Evolutionary conservation across 2,113 vertebrate species (phyloP).

Genomic region (Trematomus loennbergii): DNA sequence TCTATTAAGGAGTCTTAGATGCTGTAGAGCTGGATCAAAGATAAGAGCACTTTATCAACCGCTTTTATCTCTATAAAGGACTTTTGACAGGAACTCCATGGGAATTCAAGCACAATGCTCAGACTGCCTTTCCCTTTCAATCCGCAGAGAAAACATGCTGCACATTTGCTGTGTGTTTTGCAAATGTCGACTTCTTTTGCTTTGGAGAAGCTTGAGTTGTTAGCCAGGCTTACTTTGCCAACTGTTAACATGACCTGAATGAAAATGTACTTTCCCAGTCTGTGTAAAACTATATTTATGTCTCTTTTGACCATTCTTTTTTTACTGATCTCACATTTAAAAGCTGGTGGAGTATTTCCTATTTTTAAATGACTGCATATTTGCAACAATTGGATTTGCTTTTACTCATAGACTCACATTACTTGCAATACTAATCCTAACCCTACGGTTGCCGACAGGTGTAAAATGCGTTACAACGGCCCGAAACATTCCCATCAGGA

Average conservation of each 20-base stretch:
- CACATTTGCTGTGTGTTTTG: conserved; percentile 35
- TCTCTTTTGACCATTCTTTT: background rate
- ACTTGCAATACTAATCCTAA: no score
- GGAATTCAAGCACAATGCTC: conserved; percentile 23
- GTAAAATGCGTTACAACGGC: no score
- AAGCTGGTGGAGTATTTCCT: background rate
- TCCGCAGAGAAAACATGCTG: conserved; percentile 31
- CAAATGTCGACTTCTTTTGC: conserved; percentile 16
- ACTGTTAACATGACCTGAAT: conserved; percentile 20
- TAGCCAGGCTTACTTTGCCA: conserved; percentile 2
- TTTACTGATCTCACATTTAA: background rate
- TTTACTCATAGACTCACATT: no score
- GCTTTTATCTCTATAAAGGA: conserved; percentile 69
- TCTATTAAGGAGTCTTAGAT: conserved; percentile 35
- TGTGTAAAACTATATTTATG: background rate
- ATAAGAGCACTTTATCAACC: conserved; percentile 56
- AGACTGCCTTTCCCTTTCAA: conserved; percentile 17
- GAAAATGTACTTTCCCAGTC: background rate
- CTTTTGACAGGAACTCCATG: conserved; percentile 54
- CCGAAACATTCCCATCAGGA: no score
- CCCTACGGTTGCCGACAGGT: no score
- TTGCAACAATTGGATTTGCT: no score
- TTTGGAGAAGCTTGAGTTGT: conserved; percentile 38
- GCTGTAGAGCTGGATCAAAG: conserved; percentile 62
- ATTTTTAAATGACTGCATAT: background rate